Percentiles rank a stretch among this genome's conserved stretches.
phyloP scores from a whole-genome alignment of 2,113 vertebrate species.

The Tragelaphus strepsiceros region DNA sequence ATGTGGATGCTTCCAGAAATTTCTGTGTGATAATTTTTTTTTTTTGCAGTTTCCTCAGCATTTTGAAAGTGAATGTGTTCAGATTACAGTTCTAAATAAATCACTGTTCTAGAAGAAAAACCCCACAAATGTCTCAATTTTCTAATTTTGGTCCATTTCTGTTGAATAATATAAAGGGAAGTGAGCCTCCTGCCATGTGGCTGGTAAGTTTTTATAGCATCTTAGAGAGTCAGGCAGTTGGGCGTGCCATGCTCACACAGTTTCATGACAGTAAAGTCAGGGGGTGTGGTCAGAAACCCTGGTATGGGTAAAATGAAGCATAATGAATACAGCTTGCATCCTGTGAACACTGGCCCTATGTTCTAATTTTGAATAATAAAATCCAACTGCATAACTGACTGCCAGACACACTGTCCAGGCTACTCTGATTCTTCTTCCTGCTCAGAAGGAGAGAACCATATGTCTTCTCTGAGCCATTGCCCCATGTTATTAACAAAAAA shows the following conservation, averaged over 20 bases:
- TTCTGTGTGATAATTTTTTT: background rate
- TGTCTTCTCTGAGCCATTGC: background rate
- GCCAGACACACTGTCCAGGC: rapidly evolving
- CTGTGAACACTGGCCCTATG: background rate
- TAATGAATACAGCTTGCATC: background rate
- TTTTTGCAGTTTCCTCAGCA: background rate
- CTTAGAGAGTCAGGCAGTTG: background rate
- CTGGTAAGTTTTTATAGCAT: background rate
- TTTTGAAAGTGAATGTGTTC: slow-evolving; percentile 21
- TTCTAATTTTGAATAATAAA: background rate
- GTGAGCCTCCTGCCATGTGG: background rate
- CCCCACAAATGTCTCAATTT: background rate
- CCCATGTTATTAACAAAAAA: background rate
- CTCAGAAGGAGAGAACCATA: background rate
- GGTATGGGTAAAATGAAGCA: background rate
- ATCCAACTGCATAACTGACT: background rate
- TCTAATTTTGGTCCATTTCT: background rate
- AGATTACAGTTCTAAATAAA: slow-evolving; percentile 28
- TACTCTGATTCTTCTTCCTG: background rate
- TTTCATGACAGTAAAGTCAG: background rate
- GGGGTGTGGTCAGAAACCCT: background rate
- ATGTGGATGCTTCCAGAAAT: background rate
- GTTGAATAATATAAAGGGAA: background rate
- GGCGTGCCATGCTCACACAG: background rate
- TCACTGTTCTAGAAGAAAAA: background rate